Conservation (phyloP, 2,888 invertebrate genomes). For the Notodonta ziczac region DNA sequence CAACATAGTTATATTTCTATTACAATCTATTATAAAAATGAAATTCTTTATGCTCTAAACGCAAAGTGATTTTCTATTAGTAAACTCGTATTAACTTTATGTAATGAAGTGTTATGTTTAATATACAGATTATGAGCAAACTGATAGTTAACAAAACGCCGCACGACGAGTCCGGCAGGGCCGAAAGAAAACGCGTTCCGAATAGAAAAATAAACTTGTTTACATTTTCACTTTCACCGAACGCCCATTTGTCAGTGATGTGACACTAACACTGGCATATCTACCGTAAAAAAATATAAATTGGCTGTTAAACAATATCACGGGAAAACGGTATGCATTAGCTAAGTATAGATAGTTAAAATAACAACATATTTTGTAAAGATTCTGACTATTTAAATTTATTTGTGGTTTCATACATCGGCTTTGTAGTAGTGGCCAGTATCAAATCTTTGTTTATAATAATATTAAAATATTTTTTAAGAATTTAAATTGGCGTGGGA, state of each 20-base stretch:
- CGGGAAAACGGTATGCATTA: not conserved
- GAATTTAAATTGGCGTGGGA: no score
- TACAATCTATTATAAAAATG: not conserved
- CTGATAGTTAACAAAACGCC: not conserved
- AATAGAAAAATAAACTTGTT: conserved; percentile 32
- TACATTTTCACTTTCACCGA: conserved; percentile 32
- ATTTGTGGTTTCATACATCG: no score
- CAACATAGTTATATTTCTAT: no score
- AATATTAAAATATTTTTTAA: no score
- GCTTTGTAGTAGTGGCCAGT: no score
- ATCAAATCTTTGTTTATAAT: no score
- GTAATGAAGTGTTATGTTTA: not conserved
- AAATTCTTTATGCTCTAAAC: not conserved
- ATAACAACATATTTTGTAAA: no score
- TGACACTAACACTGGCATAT: not conserved
- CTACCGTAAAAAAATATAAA: not conserved
- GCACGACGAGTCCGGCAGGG: not conserved
- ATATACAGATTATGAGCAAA: not conserved
- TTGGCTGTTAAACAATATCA: not conserved
- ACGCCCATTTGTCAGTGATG: conserved; percentile 3
- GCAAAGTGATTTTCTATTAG: not conserved
- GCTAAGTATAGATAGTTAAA: no score
- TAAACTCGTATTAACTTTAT: not conserved
- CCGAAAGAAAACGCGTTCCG: conserved; percentile 25
- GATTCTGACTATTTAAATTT: no score